Percentiles rank a stretch among this genome's conserved stretches.
These are phyloP conservation scores for Hirundo rustica DNA, from an alignment of 2,797 vertebrate genomes.

Conservation along the genomic window DNA sequence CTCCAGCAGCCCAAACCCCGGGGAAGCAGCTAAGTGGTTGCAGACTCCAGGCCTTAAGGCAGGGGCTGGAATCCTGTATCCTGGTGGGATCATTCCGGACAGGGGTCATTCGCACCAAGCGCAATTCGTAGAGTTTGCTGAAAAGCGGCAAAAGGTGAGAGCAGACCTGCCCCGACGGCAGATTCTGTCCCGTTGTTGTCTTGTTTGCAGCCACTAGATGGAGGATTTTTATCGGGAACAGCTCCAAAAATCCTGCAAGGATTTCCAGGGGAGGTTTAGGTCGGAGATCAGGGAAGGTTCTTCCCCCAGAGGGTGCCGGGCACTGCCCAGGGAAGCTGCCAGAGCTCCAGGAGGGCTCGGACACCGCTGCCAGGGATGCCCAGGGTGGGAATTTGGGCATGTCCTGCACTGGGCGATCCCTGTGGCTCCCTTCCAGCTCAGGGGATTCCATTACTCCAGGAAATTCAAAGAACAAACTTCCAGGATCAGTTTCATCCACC, in stretches of 20 bases:
- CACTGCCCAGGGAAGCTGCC: neutral
- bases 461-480: neutral
- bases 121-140: neutral
- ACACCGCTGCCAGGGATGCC: accelerated
- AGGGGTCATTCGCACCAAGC: neutral
- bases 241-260: neutral
- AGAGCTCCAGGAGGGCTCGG: neutral
- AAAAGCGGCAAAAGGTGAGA: neutral
- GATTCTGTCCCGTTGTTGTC: neutral
- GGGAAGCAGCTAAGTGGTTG: accelerated
- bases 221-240: neutral
- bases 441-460: neutral
- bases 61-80: neutral
- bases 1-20: too few relatives aligned
- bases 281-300: accelerated
- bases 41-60: neutral
- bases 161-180: neutral
- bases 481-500: neutral
- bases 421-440: neutral
- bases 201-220: neutral
- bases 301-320: neutral
- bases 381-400: neutral
- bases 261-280: neutral
- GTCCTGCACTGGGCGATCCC: too few relatives aligned
- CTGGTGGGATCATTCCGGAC: neutral